Percentiles rank a stretch among this genome's conserved stretches.
Evolutionary conservation across 2,113 vertebrate species (phyloP).

Genomic region (Phalacrocorax carbo): DNA sequence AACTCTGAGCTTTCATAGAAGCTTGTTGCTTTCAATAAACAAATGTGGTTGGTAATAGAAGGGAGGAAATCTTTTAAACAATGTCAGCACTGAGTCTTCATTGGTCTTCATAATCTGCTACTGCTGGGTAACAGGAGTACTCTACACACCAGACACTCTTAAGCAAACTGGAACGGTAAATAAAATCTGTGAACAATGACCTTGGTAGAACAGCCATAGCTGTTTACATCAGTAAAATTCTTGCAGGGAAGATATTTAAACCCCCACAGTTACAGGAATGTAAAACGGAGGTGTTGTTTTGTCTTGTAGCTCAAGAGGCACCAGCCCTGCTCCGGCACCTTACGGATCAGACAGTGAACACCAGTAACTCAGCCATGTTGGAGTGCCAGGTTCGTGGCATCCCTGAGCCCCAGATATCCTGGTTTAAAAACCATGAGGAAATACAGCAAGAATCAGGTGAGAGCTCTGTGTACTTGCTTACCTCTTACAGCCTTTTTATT

Average conservation of each 20-base stretch:
- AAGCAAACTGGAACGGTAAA: background rate
- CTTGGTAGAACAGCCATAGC: background rate
- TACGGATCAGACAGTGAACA: constrained; percentile 80
- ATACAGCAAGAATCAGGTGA: constrained; percentile 88
- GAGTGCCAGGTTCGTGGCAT: constrained; percentile 81
- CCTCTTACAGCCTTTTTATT: background rate
- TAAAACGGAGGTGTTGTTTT: constrained; percentile 61
- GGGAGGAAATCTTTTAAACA: background rate
- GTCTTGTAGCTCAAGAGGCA: constrained; percentile 83
- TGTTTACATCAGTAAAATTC: background rate
- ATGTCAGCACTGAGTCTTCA: background rate
- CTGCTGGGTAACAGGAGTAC: background rate
- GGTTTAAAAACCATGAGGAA: constrained; percentile 88
- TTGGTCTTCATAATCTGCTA: background rate
- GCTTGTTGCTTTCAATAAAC: background rate
- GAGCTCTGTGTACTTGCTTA: constrained; percentile 29
- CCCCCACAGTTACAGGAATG: background rate
- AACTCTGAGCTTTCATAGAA: background rate
- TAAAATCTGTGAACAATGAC: background rate
- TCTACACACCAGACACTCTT: background rate
- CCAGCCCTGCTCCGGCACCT: constrained; percentile 84
- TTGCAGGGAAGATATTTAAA: background rate
- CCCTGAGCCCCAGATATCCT: constrained; percentile 85
- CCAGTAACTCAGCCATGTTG: constrained; percentile 85
- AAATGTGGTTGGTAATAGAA: background rate